A percentile compares a stretch with the other conserved stretches of the same genome.
phyloP scores from a whole-genome alignment of 2,113 vertebrate genomes.

The Python bivittatus region DNA sequence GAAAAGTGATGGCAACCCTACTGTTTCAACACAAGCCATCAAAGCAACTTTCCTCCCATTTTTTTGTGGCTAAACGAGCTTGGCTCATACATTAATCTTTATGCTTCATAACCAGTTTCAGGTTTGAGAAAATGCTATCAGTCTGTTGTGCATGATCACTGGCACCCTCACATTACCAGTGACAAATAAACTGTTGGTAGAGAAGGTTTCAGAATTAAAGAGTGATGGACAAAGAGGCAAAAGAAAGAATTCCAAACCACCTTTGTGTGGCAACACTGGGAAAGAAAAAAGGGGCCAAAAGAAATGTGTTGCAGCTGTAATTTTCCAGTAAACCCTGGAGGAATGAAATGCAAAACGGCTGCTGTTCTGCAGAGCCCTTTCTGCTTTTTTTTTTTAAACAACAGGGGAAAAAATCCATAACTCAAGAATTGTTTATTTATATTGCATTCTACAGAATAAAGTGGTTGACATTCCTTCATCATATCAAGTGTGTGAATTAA shows the following conservation, averaged over 20 bases:
- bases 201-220: background rate
- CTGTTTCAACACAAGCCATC: rapidly evolving
- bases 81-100: rapidly evolving
- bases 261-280: background rate
- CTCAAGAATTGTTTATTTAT: background rate
- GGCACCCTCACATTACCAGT: background rate
- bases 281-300: background rate
- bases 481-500: background rate
- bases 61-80: background rate
- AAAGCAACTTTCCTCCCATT: background rate
- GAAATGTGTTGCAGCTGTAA: conserved; percentile 27
- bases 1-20: background rate
- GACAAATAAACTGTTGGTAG: background rate
- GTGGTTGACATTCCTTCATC: background rate
- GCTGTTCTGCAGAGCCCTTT: background rate
- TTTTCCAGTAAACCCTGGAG: conserved; percentile 14
- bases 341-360: conserved; percentile 19
- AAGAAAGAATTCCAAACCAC: background rate
- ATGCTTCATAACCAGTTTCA: conserved; percentile 14
- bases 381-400: background rate
- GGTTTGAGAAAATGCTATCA: rapidly evolving
- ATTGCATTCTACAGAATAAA: background rate
- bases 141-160: background rate
- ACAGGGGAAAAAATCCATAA: background rate
- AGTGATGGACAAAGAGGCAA: background rate